phyloP scores from a whole-genome alignment of 2,113 vertebrate genomes.

The Urocolius indicus region DNA sequence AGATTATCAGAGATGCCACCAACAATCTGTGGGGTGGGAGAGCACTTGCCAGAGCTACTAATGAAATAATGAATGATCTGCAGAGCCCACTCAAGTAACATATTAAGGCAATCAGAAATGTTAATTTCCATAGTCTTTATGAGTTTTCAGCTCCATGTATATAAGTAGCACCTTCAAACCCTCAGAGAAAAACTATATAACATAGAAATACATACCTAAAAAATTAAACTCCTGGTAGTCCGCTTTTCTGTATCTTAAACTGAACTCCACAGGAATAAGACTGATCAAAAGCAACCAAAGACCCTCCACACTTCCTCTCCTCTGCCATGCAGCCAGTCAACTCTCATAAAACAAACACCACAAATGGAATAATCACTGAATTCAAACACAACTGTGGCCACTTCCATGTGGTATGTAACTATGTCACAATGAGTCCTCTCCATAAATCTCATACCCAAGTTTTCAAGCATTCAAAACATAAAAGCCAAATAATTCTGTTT shows the following conservation, averaged over 20 bases:
- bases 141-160: neutral
- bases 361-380: neutral
- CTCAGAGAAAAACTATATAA: neutral
- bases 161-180: neutral
- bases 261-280: neutral
- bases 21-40: neutral
- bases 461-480: constrained; percentile 27
- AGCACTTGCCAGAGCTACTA: neutral
- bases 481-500: neutral
- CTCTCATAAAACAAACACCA: neutral
- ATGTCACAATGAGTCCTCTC: neutral
- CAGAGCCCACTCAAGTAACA: neutral
- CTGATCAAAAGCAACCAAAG: neutral
- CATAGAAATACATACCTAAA: neutral
- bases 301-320: neutral
- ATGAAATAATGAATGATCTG: neutral
- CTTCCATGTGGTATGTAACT: neutral
- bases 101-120: neutral
- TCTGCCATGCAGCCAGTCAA: neutral
- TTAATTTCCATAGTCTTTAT: neutral
- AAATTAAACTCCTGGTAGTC: neutral
- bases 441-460: neutral
- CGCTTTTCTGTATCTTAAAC: neutral
- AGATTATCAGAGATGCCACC: neutral
- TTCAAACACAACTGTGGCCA: neutral